Percentiles rank a stretch among this genome's conserved stretches.
Conservation (phyloP, 2,888 invertebrate species). For the Coleophora deauratella region DNA sequence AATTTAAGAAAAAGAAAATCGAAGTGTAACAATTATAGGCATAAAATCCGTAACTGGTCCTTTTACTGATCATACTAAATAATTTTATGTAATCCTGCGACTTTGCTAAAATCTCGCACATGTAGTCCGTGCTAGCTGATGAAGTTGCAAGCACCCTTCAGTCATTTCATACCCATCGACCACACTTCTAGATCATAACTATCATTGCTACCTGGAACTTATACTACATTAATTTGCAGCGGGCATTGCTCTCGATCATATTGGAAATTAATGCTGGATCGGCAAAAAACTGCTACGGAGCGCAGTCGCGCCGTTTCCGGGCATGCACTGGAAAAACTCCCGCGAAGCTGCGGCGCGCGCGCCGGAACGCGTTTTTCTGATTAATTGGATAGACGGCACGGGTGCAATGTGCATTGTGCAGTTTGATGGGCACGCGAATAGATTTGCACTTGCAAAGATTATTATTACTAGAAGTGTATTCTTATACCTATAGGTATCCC, state of each 20-base stretch:
- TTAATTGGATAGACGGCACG: slow-evolving; percentile 34
- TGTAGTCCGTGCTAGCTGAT: too few species aligned
- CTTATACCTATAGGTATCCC: too few species aligned
- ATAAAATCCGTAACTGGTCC: too few species aligned
- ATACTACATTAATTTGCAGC: slow-evolving; percentile 12
- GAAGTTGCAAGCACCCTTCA: too few species aligned
- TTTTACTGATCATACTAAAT: too few species aligned
- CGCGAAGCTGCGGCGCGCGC: slow-evolving; percentile 23
- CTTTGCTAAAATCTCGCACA: too few species aligned
- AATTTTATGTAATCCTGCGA: too few species aligned
- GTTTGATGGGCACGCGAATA: slow-evolving; percentile 34
- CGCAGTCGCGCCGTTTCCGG: slow-evolving; percentile 48
- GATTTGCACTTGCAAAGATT: background rate
- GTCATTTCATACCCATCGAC: too few species aligned
- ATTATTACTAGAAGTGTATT: too few species aligned
- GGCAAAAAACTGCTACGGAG: slow-evolving; percentile 28
- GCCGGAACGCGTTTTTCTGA: slow-evolving; percentile 50
- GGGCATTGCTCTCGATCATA: slow-evolving; percentile 44
- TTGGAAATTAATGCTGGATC: slow-evolving; percentile 43
- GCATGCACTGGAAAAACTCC: slow-evolving; percentile 34
- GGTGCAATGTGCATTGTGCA: slow-evolving; percentile 1
- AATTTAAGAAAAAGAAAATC: too few species aligned
- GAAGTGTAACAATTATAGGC: too few species aligned
- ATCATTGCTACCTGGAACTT: too few species aligned
- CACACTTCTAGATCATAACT: background rate